Evolutionary conservation across 2,797 vertebrate genomes (phyloP).

Genomic region (Enteromius paludinosus): DNA sequence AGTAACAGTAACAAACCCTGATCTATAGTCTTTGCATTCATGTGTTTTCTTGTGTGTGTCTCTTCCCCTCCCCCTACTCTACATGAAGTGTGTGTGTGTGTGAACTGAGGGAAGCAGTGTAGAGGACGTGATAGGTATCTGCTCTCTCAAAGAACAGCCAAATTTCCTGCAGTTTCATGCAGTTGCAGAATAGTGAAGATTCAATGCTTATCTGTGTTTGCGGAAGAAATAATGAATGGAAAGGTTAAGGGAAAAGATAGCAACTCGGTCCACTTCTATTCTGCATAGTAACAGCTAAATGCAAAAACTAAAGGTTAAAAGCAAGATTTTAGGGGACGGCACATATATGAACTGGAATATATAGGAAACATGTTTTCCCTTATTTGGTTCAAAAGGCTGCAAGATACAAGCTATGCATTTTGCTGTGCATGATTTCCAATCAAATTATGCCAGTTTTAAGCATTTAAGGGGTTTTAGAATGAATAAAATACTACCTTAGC

Average conservation of each 20-base stretch:
- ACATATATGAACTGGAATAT: not conserved
- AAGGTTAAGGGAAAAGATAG: not conserved
- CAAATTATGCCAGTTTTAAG: not conserved
- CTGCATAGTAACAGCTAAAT: not conserved
- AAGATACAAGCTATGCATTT: not conserved
- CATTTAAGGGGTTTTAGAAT: not conserved
- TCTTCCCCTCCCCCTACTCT: slow-evolving; percentile 69
- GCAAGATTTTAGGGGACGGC: not conserved
- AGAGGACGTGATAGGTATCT: slow-evolving; percentile 53
- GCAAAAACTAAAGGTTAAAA: not conserved
- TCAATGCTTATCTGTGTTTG: not conserved
- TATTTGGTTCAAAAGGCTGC: not conserved
- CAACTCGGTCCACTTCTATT: not conserved
- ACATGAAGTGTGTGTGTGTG: slow-evolving; percentile 67
- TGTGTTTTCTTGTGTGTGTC: slow-evolving; percentile 47
- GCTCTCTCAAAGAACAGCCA: slow-evolving; percentile 55
- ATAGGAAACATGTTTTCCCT: not conserved
- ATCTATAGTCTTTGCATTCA: slow-evolving; percentile 40
- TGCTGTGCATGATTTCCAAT: too few relatives aligned
- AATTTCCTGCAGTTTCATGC: slow-evolving; percentile 54
- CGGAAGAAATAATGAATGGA: not conserved
- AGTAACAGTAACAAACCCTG: not conserved
- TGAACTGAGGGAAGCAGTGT: slow-evolving; percentile 50
- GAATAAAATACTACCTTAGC: not conserved
- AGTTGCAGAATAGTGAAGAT: slow-evolving; percentile 16